Evolutionary conservation across 1,140 invertebrate genomes (phyloP).

Genomic region (Lordiphosa mommai): DNA sequence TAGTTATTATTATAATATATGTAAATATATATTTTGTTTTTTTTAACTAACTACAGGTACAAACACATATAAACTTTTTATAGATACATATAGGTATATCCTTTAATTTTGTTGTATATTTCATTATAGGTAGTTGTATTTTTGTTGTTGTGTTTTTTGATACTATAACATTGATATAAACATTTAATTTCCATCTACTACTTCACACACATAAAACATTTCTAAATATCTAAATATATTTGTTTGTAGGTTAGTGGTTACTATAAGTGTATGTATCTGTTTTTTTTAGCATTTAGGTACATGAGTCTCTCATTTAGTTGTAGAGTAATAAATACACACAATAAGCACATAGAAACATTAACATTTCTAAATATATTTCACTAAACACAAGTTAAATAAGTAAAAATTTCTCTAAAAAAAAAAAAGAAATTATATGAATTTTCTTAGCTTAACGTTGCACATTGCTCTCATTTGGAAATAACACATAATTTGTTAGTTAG

Average conservation of each 20-base stretch:
- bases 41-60: constrained; percentile 63
- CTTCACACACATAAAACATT: constrained; percentile 58
- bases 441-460: constrained; percentile 21
- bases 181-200: constrained; percentile 28
- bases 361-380: constrained; percentile 12
- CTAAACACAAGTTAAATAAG: constrained; percentile 17
- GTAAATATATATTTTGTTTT: constrained; percentile 23
- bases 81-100: constrained; percentile 25
- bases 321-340: constrained; percentile 41
- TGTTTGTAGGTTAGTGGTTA: constrained; percentile 16
- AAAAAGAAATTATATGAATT: constrained; percentile 17
- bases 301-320: constrained; percentile 71
- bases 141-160: constrained; percentile 11
- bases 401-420: constrained; percentile 2
- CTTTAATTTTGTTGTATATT: constrained; percentile 19
- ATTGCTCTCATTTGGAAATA: constrained; percentile 38
- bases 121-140: constrained; percentile 28
- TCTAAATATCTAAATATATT: constrained; percentile 51
- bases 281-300: constrained; percentile 69
- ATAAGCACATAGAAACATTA: constrained; percentile 18
- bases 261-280: constrained; percentile 38
- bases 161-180: constrained; percentile 31
- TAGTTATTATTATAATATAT: constrained; percentile 13
- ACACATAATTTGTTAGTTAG: constrained; percentile 8
- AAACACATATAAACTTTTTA: constrained; percentile 63